Evolutionary conservation across 2,888 invertebrate species (phyloP).

Genomic region (Erannis defoliaria): DNA sequence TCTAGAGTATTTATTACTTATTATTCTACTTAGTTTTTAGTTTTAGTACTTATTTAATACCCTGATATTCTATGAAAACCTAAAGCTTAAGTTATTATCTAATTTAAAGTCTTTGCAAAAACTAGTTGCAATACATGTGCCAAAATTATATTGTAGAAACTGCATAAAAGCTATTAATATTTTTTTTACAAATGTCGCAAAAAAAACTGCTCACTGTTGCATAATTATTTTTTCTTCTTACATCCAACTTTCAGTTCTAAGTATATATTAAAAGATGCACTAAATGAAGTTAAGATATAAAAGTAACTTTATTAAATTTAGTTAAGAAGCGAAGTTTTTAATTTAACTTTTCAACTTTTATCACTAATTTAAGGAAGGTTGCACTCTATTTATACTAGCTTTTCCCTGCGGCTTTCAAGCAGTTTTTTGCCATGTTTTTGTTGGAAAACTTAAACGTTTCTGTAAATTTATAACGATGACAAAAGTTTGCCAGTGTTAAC

Average conservation of each 20-base stretch:
- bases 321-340: constrained; percentile 51
- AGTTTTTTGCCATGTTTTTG: not conserved
- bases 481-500: not conserved
- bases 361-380: constrained; percentile 36
- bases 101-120: too few relatives aligned
- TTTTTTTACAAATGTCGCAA: not conserved
- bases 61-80: too few relatives aligned
- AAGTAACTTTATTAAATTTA: constrained; percentile 50
- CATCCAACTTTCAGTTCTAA: constrained; percentile 15
- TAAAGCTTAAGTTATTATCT: too few relatives aligned
- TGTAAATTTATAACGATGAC: not conserved
- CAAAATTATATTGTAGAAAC: not conserved
- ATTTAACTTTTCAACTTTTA: constrained; percentile 53
- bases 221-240: not conserved
- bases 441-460: not conserved
- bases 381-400: constrained; percentile 25
- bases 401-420: constrained; percentile 1
- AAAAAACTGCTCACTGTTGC: not conserved
- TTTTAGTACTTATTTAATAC: too few relatives aligned
- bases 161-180: not conserved
- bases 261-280: constrained; percentile 32
- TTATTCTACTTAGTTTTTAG: too few relatives aligned
- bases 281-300: constrained; percentile 45
- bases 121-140: too few relatives aligned
- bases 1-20: too few relatives aligned